A percentile compares a stretch with the other conserved stretches of the same genome.
Conservation (phyloP, 2,797 vertebrate species). For the Cirrhinus molitorella region DNA sequence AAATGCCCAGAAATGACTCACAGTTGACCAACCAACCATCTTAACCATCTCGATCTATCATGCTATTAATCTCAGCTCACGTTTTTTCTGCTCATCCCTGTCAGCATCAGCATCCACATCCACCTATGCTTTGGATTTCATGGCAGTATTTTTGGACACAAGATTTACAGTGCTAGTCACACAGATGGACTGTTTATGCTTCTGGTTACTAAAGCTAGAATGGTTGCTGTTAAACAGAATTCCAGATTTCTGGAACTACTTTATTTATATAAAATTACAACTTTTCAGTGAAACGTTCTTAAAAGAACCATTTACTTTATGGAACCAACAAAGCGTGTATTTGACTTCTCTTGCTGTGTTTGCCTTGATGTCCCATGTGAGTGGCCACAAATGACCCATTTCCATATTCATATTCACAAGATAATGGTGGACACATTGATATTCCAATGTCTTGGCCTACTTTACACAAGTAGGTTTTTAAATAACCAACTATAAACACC, state of each 20-base stretch:
- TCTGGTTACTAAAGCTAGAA: constrained; percentile 13
- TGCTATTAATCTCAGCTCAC: constrained; percentile 1
- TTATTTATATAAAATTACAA: not conserved
- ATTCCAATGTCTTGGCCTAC: not conserved
- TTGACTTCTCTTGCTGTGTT: not conserved
- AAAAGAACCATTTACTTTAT: not conserved
- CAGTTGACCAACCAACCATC: constrained; percentile 56
- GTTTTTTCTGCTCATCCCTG: not conserved
- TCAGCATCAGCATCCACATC: constrained; percentile 39
- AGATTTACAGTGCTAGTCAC: constrained; percentile 6
- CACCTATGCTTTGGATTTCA: constrained; percentile 15
- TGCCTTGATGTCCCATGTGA: constrained; percentile 12
- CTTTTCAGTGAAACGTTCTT: no score
- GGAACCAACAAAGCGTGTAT: not conserved
- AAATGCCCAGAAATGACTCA: constrained; percentile 55
- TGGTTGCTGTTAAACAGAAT: not conserved
- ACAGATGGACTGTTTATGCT: not conserved
- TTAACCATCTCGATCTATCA: constrained; percentile 28
- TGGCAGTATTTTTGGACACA: not conserved
- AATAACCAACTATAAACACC: not conserved
- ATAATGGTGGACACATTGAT: not conserved
- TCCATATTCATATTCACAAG: constrained; percentile 7
- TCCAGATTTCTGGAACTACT: not conserved
- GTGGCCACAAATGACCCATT: not conserved
- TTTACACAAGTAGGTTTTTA: not conserved